phyloP scores from a whole-genome alignment of 1,140 invertebrate species.

The Telenomus remus region DNA sequence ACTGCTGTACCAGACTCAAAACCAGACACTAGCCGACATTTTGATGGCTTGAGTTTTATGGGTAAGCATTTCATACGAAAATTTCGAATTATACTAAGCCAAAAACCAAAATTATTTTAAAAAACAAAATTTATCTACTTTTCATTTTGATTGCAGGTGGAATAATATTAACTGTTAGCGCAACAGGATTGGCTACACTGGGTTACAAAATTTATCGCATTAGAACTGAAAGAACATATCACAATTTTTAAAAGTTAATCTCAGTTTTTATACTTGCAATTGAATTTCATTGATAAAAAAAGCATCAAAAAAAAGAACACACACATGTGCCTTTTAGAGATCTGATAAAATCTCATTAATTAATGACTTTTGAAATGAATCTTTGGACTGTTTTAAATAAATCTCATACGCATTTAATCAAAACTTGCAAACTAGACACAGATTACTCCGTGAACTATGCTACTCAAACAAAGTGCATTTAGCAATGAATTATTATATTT shows the following conservation, averaged over 20 bases:
- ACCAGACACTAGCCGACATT: conserved; percentile 15
- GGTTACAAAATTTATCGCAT: conserved; percentile 17
- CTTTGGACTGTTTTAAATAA: too few species aligned
- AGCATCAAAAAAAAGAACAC: too few species aligned
- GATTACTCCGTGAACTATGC: too few species aligned
- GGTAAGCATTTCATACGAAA: conserved; percentile 12
- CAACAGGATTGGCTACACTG: neutral
- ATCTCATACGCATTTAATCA: too few species aligned
- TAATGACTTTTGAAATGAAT: too few species aligned
- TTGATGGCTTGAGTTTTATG: conserved; percentile 30
- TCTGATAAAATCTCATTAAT: too few species aligned
- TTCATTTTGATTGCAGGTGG: conserved; percentile 2
- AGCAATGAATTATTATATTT: too few species aligned
- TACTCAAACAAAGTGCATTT: too few species aligned
- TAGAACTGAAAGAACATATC: conserved; percentile 8
- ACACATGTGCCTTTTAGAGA: neutral
- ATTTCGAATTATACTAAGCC: too few species aligned
- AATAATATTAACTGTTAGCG: conserved; percentile 16
- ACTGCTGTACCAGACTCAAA: conserved; percentile 5
- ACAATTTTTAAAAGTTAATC: conserved; percentile 9
- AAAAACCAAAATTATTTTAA: too few species aligned
- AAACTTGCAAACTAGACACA: too few species aligned
- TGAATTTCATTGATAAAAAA: neutral
- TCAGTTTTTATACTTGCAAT: too few species aligned
- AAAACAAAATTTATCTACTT: neutral